Conservation (phyloP, 2,113 vertebrate species). For the Stigmatopora nigra region DNA sequence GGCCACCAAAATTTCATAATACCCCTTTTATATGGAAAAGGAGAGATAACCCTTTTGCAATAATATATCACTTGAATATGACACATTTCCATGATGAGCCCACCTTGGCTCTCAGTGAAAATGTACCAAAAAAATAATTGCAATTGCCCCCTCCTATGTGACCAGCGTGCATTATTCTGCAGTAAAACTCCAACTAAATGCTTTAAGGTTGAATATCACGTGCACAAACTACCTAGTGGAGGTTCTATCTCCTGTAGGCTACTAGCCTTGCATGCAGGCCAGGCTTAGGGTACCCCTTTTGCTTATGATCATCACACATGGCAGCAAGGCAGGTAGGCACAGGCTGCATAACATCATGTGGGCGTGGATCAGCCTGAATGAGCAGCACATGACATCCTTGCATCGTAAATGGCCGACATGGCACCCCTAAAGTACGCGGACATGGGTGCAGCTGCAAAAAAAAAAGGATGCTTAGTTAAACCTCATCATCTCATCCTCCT, state of each 20-base stretch:
- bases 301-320: constrained; percentile 3
- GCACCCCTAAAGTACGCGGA: not conserved
- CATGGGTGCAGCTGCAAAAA: not conserved
- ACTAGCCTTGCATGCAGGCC: not conserved
- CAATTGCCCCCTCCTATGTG: not conserved
- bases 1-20: too few relatives aligned
- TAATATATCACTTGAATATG: not conserved
- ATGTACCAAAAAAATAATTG: not conserved
- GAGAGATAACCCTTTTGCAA: too few relatives aligned
- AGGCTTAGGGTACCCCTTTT: not conserved
- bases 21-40: too few relatives aligned
- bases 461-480: not conserved
- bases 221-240: not conserved
- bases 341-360: constrained; percentile 4
- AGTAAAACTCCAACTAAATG: not conserved
- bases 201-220: not conserved
- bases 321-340: not conserved
- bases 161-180: not conserved
- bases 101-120: not conserved
- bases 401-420: not conserved
- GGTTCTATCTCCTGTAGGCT: not conserved
- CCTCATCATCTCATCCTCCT: not conserved
- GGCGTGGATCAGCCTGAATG: constrained; percentile 1
- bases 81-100: not conserved
- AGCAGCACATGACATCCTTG: constrained; percentile 6